Base-by-base conservation (phyloP, 1,140 invertebrate species). In the Stegodyphus dumicola region DNA sequence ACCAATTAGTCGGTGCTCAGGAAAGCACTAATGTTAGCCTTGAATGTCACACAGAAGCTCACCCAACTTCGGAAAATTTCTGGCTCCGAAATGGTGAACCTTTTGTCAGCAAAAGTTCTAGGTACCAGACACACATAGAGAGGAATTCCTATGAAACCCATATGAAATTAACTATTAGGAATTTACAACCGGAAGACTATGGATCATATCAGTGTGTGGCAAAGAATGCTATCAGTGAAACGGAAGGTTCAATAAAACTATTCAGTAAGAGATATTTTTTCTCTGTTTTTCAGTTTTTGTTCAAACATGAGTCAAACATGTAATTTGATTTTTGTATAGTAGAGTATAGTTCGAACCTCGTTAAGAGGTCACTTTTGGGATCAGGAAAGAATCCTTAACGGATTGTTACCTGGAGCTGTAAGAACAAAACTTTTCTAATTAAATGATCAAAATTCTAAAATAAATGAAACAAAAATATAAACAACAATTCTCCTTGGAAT, bases 201-300 rank as follows among this genome's bases (percentile, higher is more conserved):
- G 96, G 96, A 33, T 94, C 93, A 0, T 97, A 97, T 91, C 92
- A 95, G 88, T 98, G 97, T 89, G 94, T 96, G 66, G 96, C 96
- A 6, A 96, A 97, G 88, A 98, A 98, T 91, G 95, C 95, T 5
- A 92, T 97, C 1, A 96, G 96, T 86, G 95, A 97, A 90, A 97
- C 96, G 7, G 96, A 97, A 90, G 96, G 96, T 65, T 94, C 94
- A 65, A 97, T 98, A 89, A 93, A 95, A 89, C 91, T 97, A 74
- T 97, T 97, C 90, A 95, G 96, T 97, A 93, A 95, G 95, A 81
- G 1, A 60, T 2, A 60, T 60, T 60, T 60, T 60, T 33, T 33
- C 33, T 33, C 33, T 33, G 1, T 33, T 33, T 33, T 33, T 33
- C 33, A 33, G 33, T 33, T 33, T 33, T 33, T 33, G 1, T 33